Evolutionary conservation across 2,888 invertebrate genomes (phyloP), one percentile per base, ranked within the genome.

Genomic region (Polyploca ridens): DNA sequence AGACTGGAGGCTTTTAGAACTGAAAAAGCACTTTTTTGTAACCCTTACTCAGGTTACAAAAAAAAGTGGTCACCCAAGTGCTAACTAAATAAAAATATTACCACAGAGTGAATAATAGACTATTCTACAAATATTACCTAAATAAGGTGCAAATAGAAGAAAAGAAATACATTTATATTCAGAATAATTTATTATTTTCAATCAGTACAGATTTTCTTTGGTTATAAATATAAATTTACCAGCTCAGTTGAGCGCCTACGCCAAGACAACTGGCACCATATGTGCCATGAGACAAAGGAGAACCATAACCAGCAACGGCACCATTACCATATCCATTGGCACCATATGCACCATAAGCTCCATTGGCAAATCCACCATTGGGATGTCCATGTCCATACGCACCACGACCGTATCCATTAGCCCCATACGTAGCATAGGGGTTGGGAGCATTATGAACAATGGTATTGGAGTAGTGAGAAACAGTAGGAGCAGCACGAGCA

Each of bases 381-480:
- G 65, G 67, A n/a, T 68, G 70, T n/a, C 66, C 54, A 41, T 67
- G 62, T 49, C 74, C 71, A n/a, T 69, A 65, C 10, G 64, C 69
- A 19, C 72, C 66, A 60, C 71, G 66, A 33, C 63, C 72, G n/a
- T 67, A 73, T 61, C 69, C 69, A 6, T 73, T 63, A 5, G 64
- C 71, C 14, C 75, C 68, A 16, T 68, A 68, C 38, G 19, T 76
- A 60, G 69, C 35, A 33, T 78, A 78, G 5, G 74, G 63, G 61
- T 72, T 77, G 33, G 76, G 69, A 64, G 65, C 68, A 33, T 77
- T 64, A 67, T 77, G 77, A 8, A 78, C 73, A 41, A 77, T 70
- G 8, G 78, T 72, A 61, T 78, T 72, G 8, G 78, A 76, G 63
- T 73, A 78, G 49, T 76, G 75, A 11, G 78, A 76, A 3, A 77